phyloP scores from a whole-genome alignment of 2,888 invertebrate species.

The Tinea semifulvella region DNA sequence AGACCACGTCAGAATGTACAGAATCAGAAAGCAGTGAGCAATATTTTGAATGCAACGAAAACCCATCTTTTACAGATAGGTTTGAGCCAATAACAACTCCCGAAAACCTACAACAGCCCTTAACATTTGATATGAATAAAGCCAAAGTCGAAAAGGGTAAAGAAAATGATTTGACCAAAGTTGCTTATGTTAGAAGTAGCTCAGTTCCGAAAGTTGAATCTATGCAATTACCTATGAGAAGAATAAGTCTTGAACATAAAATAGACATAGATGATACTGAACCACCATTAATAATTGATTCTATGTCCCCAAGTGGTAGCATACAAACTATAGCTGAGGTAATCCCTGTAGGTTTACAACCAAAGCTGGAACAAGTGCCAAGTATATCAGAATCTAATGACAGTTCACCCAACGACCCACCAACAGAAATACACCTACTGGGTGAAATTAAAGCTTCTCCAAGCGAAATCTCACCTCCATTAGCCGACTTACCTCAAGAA shows the following conservation, averaged over 20 bases:
- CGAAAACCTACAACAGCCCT: conserved; percentile 35
- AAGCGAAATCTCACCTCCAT: conserved; percentile 55
- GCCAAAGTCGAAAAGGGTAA: conserved; percentile 38
- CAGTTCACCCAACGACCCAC: conserved; percentile 52
- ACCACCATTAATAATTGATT: conserved; percentile 56
- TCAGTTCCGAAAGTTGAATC: conserved; percentile 56
- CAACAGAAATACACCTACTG: conserved; percentile 53
- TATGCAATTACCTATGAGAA: conserved; percentile 33
- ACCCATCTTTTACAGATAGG: conserved; percentile 39
- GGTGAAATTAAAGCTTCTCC: conserved; percentile 41
- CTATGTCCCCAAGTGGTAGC: conserved; percentile 49
- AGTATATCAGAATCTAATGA: conserved; percentile 50
- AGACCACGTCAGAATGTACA: conserved; percentile 61
- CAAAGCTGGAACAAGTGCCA: conserved; percentile 40
- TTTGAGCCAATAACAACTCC: conserved; percentile 34
- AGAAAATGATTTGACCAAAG: conserved; percentile 49
- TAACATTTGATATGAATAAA: conserved; percentile 31
- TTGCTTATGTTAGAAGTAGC: conserved; percentile 51
- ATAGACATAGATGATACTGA: conserved; percentile 62
- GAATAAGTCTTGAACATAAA: conserved; percentile 58
- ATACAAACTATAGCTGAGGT: conserved; percentile 60
- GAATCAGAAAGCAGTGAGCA: conserved; percentile 64
- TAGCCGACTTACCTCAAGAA: conserved; percentile 39
- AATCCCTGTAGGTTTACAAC: conserved; percentile 50
- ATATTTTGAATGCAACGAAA: conserved; percentile 57